Evolutionary conservation across 2,113 vertebrate species (phyloP).

Genomic region (Sturnira hondurensis): DNA sequence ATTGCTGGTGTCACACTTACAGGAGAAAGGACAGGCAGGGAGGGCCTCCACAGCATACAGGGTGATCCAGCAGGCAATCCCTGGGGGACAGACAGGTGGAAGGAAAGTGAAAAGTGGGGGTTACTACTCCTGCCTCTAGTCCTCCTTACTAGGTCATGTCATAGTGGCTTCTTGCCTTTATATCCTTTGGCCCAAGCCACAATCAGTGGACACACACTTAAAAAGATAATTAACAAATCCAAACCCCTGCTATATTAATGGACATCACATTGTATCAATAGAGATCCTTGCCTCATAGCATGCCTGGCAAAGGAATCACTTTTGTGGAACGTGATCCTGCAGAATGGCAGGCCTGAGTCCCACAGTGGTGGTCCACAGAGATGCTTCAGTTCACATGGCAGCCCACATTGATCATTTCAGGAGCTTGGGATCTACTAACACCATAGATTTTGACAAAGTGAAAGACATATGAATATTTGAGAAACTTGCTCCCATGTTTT

Average conservation of each 20-base stretch:
- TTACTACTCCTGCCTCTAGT: neutral
- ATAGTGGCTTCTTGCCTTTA: neutral
- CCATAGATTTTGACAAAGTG: neutral
- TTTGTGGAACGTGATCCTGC: neutral
- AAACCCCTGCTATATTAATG: neutral
- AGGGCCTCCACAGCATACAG: conserved; percentile 79
- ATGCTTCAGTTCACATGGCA: neutral
- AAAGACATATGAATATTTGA: neutral
- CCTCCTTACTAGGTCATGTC: neutral
- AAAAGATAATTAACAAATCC: neutral
- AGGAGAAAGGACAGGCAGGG: conserved; percentile 88
- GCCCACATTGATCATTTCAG: neutral
- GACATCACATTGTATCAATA: neutral
- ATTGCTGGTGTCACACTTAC: conserved; percentile 88
- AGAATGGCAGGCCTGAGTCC: neutral
- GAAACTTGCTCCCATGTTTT: neutral
- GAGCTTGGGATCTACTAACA: neutral
- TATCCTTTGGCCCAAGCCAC: neutral
- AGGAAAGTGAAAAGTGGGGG: neutral
- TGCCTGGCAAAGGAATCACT: neutral
- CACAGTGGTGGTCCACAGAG: neutral
- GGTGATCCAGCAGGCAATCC: conserved; percentile 87
- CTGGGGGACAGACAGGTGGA: conserved; percentile 71
- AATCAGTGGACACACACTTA: neutral
- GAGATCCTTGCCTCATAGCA: neutral